Base-by-base conservation (phyloP, 2,888 invertebrate species). In the Pseudoips prasinana region DNA sequence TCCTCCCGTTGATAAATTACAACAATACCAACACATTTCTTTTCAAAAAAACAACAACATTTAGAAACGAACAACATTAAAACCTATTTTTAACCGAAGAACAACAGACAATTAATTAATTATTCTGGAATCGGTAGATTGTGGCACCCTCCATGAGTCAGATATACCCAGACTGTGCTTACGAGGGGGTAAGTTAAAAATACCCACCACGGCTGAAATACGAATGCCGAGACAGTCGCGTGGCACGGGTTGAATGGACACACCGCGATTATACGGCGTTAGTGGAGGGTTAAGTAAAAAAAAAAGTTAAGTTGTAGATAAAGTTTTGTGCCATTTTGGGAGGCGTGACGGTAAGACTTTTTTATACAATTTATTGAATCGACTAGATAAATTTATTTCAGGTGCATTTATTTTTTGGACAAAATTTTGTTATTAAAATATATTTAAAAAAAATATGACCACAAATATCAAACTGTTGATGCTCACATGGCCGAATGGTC, bases 121-220 rank as follows among this genome's bases (percentile, higher is more conserved):
- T 53, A 53, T 38, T 42, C 60, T 42, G 49, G 58, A 51, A 55
- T 58, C 54, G 45, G 8, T 58, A 40, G 39, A 44, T 54, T 46
- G 55, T 40, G 48, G 49, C 37, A 46, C 57, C 62, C 61, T 48
- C 32, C 18, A 35, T 71, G 72, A 72, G 33, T 71, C 73, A 71
- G 58, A 39, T 50, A 37, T 42, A 42, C 26, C 33, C 47, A 46
- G 54, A 39, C 44, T 29, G 29, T 31, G 43, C 71, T 62, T 46
- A 58, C 73, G 65, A 76, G 82, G 79, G 79, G 84, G 74, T 80
- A 68, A 29, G 74, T 71, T 82, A 83, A 72, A 84, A 84, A 85
- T 85, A 84, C 52, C 58, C 57, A 45, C 48, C 46, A 45, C 46
- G 59, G 50, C 54, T 58, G 39, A 67, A 70, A 50, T 25, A 29